phyloP scores from a whole-genome alignment of 2,797 vertebrate genomes.

The Staurois parvus region DNA sequence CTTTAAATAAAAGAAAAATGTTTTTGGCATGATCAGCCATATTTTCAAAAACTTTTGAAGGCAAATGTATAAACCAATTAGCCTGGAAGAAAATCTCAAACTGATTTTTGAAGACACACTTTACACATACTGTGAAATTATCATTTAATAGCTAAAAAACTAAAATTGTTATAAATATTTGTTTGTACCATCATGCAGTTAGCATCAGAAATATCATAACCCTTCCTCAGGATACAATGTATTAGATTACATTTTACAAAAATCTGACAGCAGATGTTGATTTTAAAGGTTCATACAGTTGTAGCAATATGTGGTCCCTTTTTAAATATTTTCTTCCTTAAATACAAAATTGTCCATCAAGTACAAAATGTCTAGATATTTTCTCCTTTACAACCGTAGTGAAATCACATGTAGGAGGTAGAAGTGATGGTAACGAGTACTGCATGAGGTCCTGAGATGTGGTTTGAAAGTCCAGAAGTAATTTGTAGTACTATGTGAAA shows the following conservation, averaged over 20 bases:
- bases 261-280: too few species aligned
- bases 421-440: not conserved
- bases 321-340: not conserved
- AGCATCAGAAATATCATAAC: not conserved
- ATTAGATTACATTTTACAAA: too few species aligned
- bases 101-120: not conserved
- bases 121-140: not conserved
- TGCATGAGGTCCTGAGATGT: slow-evolving; percentile 31
- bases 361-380: not conserved
- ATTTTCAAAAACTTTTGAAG: too few species aligned
- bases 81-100: not conserved
- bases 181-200: not conserved
- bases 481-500: not conserved
- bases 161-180: not conserved
- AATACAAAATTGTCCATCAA: not conserved
- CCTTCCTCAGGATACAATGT: too few species aligned
- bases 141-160: not conserved
- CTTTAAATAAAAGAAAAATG: too few species aligned
- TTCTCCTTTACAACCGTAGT: not conserved
- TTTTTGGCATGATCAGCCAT: too few species aligned
- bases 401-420: slow-evolving; percentile 13
- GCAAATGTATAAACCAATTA: too few species aligned
- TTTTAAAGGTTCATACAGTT: too few species aligned
- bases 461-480: not conserved
- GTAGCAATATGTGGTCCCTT: not conserved